A percentile compares a stretch with the other conserved stretches of the same genome.
phyloP scores from a whole-genome alignment of 2,113 vertebrate genomes.

The Cromileptes altivelis region DNA sequence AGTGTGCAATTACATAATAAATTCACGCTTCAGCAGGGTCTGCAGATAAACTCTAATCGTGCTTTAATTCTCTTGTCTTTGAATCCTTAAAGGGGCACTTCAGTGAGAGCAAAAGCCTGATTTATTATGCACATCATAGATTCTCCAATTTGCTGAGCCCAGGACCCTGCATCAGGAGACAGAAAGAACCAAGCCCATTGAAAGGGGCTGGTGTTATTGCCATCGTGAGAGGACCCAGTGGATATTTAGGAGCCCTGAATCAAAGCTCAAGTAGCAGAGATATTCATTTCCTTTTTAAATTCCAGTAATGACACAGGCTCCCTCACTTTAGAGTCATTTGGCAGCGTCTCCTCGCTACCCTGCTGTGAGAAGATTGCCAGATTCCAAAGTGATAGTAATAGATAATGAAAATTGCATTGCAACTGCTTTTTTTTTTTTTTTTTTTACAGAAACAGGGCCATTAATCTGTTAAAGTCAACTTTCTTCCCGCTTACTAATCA shows the following conservation, averaged over 20 bases:
- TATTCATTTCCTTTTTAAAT: not conserved
- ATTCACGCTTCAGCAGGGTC: slow-evolving; percentile 35
- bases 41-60: slow-evolving; percentile 59
- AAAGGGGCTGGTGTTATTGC: slow-evolving; percentile 7
- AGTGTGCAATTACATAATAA: slow-evolving; percentile 61
- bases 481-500: too few relatives aligned
- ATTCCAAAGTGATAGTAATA: too few relatives aligned
- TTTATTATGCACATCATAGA: slow-evolving; percentile 53
- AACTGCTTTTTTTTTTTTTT: not conserved
- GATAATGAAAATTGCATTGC: not conserved
- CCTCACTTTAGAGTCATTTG: not conserved
- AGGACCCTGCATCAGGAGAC: slow-evolving; percentile 12
- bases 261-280: not conserved
- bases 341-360: too few relatives aligned
- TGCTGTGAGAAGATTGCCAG: too few relatives aligned
- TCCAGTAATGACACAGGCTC: not conserved
- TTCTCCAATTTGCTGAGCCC: slow-evolving; percentile 31
- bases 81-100: slow-evolving; percentile 53
- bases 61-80: slow-evolving; percentile 56
- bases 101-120: slow-evolving; percentile 32
- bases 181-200: not conserved
- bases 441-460: not conserved
- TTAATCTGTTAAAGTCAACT: not conserved
- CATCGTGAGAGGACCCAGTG: slow-evolving; percentile 3
- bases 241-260: not conserved